Conservation (phyloP, 1,140 invertebrate species). For the Micrasema longulum region DNA sequence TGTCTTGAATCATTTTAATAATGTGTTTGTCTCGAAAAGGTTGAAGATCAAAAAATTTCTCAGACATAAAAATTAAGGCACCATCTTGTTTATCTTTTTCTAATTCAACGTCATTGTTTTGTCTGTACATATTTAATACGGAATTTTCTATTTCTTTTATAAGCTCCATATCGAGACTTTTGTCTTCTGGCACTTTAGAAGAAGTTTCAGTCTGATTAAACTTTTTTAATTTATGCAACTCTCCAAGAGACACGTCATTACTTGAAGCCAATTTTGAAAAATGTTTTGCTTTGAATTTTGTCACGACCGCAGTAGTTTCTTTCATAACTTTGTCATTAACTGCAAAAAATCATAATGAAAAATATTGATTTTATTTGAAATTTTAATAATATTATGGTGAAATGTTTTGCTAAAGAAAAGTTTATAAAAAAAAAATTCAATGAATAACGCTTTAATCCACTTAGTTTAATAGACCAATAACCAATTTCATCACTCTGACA, state of each 20-base stretch:
- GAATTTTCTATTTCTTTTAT: conserved; percentile 62
- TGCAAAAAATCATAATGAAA: too few species aligned
- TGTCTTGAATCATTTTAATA: conserved; percentile 64
- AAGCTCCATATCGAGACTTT: conserved; percentile 61
- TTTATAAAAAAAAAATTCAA: too few species aligned
- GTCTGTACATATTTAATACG: conserved; percentile 60
- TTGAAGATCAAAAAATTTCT: conserved; percentile 60
- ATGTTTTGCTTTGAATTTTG: conserved; percentile 73
- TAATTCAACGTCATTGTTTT: conserved; percentile 54
- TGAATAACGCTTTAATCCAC: too few species aligned
- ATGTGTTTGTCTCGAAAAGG: conserved; percentile 39
- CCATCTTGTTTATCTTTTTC: conserved; percentile 63
- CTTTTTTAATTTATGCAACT: conserved; percentile 70
- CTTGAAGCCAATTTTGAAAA: conserved; percentile 73
- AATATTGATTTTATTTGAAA: too few species aligned
- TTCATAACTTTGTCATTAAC: conserved; percentile 71
- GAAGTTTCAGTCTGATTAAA: too few species aligned
- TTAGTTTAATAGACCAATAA: too few species aligned
- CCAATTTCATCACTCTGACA: too few species aligned
- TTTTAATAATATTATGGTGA: too few species aligned
- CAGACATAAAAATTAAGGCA: conserved; percentile 63
- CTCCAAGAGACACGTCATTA: conserved; percentile 67
- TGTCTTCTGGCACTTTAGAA: conserved; percentile 59
- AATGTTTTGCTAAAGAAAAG: too few species aligned
- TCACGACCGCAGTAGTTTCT: conserved; percentile 73